These are phyloP conservation scores for Strix uralensis DNA, from an alignment of 2,113 vertebrate genomes.

Conservation along the genomic window DNA sequence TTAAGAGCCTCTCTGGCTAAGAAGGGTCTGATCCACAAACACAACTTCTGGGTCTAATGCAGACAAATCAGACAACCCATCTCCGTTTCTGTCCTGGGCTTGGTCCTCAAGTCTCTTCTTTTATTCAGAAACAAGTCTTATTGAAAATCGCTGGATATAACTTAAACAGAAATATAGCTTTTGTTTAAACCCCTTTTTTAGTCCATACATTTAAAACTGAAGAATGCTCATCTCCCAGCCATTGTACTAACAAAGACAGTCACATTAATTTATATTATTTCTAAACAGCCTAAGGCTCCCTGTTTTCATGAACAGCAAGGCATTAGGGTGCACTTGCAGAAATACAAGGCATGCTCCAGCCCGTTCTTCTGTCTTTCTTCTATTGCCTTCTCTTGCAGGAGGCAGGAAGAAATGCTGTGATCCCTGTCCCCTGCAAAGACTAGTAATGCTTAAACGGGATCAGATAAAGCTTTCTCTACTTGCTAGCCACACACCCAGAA, in stretches of 20 bases:
- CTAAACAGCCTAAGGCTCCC: background rate
- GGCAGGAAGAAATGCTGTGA: background rate
- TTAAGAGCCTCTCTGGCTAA: background rate
- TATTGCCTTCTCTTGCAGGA: background rate
- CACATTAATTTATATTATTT: background rate
- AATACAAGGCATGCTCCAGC: background rate
- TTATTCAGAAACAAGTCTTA: background rate
- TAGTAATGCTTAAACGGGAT: background rate
- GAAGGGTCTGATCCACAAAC: background rate
- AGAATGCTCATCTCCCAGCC: background rate
- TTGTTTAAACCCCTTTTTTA: background rate
- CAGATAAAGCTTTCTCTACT: background rate
- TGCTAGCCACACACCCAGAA: background rate
- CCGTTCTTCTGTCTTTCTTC: background rate
- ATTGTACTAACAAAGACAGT: background rate
- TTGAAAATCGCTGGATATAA: background rate
- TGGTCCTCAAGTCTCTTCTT: background rate
- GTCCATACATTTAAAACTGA: background rate
- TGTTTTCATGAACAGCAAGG: background rate
- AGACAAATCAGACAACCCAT: background rate
- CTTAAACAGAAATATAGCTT: background rate
- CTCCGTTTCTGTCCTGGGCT: background rate
- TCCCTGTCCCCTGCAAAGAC: background rate
- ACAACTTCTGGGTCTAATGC: background rate
- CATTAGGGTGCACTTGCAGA: background rate